Base-by-base conservation (phyloP, 2,797 vertebrate genomes). In the Anabas testudineus region DNA sequence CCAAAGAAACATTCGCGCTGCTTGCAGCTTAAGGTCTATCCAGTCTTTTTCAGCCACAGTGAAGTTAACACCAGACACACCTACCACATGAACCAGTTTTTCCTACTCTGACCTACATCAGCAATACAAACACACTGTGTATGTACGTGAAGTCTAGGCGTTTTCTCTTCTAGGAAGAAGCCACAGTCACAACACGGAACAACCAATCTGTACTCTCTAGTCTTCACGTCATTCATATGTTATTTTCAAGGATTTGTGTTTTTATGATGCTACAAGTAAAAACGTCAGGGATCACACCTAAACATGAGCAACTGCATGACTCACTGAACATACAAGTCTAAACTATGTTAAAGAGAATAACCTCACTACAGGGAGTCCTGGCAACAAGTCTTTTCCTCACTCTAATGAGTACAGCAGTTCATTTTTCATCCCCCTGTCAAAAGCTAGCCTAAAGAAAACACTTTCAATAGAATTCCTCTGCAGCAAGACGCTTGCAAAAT, bases 41-140 rank as follows among this genome's bases (percentile, higher is more conserved):
- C 54, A 58, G 36, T 80, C 34, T 61, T 67, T 62, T 70, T 80
- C 64, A 78, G 28, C 70, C 65, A 58, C 71, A 76, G 67, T n/a
- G 7, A 56, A 80, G 71, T 64, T 73, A 87, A 80, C 74, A 71
- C 48, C 53, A 85, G 83, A 87, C 89, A 92, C 90, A 91, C 92
- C 91, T 91, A 80, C 81, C 72, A 76, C 79, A 86, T 89, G 84
- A 91, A 81, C 82, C 84, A 88, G 82, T 91, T 93, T 93, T 93
- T 92, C 91, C 92, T 63, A 82, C 68, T 75, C 74, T 90, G 89
- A 87, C 85, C 88, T 84, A 89, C 87, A 91, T 90, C 61, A 81
- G 86, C 59, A 91, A 81, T 67, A 92, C 89, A 93, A 92, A 92
- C 88, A 89, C 59, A 60, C 87, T 79, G 80, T 91, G 91, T 90